phyloP scores from a whole-genome alignment of 1,140 invertebrate species.

The Leptopilina clavipes region DNA sequence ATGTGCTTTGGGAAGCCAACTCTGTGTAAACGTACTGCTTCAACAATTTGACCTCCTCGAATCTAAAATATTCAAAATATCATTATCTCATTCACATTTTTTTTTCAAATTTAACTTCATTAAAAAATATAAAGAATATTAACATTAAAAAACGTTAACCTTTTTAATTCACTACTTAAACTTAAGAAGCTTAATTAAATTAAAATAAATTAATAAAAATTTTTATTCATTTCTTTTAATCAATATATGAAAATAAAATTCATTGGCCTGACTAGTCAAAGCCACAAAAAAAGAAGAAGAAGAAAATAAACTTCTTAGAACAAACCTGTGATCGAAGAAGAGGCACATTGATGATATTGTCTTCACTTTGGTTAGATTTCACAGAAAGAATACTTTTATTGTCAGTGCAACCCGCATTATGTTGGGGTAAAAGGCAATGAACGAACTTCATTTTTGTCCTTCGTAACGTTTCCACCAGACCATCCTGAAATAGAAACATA shows the following conservation, averaged over 20 bases:
- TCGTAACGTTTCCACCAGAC: constrained; percentile 89
- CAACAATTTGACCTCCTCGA: constrained; percentile 91
- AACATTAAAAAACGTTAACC: too few species aligned
- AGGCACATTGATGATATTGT: constrained; percentile 89
- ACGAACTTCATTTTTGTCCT: constrained; percentile 90
- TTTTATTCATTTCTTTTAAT: too few species aligned
- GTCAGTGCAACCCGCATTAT: constrained; percentile 79
- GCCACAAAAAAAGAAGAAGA: too few species aligned
- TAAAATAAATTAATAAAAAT: too few species aligned
- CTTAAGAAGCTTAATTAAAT: too few species aligned
- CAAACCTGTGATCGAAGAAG: constrained; percentile 88
- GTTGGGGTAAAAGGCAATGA: constrained; percentile 90
- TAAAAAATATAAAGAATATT: too few species aligned
- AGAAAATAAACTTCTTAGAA: too few species aligned
- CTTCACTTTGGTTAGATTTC: constrained; percentile 74
- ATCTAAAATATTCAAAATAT: constrained; percentile 77
- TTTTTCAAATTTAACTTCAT: neutral
- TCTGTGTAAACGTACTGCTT: constrained; percentile 91
- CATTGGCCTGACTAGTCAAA: too few species aligned
- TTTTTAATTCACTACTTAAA: too few species aligned
- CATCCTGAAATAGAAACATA: constrained; percentile 79
- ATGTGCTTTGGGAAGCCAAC: constrained; percentile 95
- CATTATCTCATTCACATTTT: neutral
- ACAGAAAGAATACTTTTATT: constrained; percentile 73
- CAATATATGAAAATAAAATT: too few species aligned